Conservation (phyloP, 2,113 vertebrate genomes). For the Noctilio leporinus region DNA sequence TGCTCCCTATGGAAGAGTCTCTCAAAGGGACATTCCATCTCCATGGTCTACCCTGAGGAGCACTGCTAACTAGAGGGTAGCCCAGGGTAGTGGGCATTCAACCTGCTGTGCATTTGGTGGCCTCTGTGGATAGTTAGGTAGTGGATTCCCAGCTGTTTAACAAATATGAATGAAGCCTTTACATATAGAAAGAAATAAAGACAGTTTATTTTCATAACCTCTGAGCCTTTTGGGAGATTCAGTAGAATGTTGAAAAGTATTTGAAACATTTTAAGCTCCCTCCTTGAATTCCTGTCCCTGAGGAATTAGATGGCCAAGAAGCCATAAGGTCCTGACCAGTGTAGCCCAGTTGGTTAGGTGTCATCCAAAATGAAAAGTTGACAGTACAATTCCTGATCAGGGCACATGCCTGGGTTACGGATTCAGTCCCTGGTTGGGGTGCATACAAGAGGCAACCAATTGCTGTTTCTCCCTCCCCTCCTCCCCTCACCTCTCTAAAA, state of each 20-base stretch:
- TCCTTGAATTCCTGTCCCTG: neutral
- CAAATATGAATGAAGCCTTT: neutral
- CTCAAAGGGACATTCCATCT: neutral
- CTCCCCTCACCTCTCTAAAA: no score
- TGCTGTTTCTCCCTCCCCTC: no score
- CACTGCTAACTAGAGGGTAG: neutral
- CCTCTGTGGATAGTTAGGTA: neutral
- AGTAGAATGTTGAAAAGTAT: neutral
- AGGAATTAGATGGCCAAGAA: neutral
- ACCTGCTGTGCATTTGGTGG: neutral
- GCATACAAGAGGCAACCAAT: no score
- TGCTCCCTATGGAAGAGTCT: neutral
- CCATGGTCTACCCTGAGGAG: neutral
- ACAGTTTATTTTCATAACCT: neutral
- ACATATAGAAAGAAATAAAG: neutral
- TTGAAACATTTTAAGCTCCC: slow-evolving; percentile 6
- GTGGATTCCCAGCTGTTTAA: neutral
- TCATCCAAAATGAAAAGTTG: no score
- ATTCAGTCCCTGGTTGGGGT: no score
- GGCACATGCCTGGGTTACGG: no score
- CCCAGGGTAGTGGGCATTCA: neutral
- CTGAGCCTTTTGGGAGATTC: neutral
- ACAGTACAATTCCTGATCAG: no score
- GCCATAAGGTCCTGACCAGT: neutral
- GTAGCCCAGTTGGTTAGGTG: no score